phyloP scores from a whole-genome alignment of 2,797 vertebrate species.

The Vultur gryphus region DNA sequence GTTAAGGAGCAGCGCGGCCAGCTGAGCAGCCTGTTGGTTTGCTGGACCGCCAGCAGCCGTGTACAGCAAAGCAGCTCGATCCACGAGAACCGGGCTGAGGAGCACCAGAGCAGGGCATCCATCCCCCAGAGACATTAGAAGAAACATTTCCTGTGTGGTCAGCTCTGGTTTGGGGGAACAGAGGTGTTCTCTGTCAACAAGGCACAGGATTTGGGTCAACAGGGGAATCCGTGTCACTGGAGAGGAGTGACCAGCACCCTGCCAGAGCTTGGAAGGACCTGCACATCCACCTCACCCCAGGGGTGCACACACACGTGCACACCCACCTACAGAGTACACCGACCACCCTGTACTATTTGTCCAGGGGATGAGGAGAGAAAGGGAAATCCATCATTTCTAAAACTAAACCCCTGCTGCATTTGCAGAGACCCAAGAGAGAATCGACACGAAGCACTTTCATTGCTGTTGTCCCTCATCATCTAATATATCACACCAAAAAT shows the following conservation, averaged over 20 bases:
- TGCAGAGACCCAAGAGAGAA: not conserved
- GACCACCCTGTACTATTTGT: not conserved
- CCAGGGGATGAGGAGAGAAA: not conserved
- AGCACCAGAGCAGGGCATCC: not conserved
- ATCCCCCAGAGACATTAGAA: not conserved
- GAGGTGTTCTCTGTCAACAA: not conserved
- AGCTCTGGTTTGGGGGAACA: not conserved
- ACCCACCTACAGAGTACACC: too few relatives aligned
- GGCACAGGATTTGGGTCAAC: not conserved
- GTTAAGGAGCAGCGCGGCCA: not conserved
- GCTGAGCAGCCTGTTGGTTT: not conserved
- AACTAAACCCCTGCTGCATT: not conserved
- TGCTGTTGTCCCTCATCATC: not conserved
- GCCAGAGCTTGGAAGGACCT: not conserved
- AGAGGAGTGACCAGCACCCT: not conserved
- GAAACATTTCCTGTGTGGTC: not conserved
- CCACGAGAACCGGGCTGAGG: not conserved
- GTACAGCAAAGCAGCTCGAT: not conserved
- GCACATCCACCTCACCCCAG: not conserved
- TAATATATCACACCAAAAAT: not conserved
- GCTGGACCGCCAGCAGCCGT: not conserved
- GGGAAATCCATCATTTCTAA: not conserved
- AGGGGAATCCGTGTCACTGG: not conserved
- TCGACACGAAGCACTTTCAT: not conserved
- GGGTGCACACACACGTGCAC: too few relatives aligned